These are phyloP conservation scores for Ageneiosus marmoratus DNA, from an alignment of 2,113 vertebrate species.

Conservation along the genomic window DNA sequence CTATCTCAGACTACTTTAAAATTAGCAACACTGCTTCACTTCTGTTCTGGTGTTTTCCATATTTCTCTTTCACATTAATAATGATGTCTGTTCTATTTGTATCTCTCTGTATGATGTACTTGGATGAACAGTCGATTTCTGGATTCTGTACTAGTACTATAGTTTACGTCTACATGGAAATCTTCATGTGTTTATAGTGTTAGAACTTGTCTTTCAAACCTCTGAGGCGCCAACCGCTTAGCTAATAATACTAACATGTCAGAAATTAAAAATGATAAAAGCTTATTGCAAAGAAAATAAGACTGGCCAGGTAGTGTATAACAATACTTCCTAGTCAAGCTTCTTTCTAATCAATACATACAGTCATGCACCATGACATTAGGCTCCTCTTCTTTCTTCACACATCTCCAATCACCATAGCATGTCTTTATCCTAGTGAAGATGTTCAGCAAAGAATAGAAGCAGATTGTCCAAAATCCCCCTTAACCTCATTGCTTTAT, in stretches of 20 bases:
- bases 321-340: neutral
- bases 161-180: no score
- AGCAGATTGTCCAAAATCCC: constrained; percentile 13
- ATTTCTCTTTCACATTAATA: neutral
- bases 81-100: neutral
- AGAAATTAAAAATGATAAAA: no score
- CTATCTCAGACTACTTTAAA: neutral
- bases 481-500: neutral
- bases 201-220: no score
- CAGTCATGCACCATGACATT: neutral
- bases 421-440: neutral
- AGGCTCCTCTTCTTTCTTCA: neutral
- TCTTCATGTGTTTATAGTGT: no score
- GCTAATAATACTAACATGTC: no score
- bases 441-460: neutral
- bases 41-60: neutral
- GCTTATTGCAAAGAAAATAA: neutral
- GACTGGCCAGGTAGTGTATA: no score
- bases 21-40: neutral
- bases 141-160: neutral
- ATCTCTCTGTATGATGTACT: neutral
- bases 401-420: no score
- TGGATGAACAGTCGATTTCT: neutral
- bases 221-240: no score
- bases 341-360: neutral